Conservation (phyloP, 2,888 invertebrate species). For the Zootermopsis nevadensis region DNA sequence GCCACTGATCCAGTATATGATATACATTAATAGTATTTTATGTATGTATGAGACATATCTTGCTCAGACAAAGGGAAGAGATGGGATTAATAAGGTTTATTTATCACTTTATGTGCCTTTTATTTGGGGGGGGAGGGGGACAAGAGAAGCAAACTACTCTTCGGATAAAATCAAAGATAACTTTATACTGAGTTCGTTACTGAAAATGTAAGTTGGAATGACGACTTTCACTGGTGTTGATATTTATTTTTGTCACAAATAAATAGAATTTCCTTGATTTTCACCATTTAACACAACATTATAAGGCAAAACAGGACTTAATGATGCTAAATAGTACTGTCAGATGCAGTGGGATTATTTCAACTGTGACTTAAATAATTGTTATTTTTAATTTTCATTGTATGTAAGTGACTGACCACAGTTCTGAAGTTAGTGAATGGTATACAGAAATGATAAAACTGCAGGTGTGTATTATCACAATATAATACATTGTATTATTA, state of each 20-base stretch:
- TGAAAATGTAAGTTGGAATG: background rate
- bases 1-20: background rate
- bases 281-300: background rate
- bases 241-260: constrained; percentile 11
- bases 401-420: constrained; percentile 20
- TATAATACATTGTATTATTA: constrained; percentile 14
- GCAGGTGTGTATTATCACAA: constrained; percentile 6
- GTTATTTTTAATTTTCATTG: constrained; percentile 26
- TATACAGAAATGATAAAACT: constrained; percentile 17
- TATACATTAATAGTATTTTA: constrained; percentile 38
- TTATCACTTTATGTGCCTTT: constrained; percentile 48
- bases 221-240: background rate
- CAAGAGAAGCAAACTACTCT: constrained; percentile 16
- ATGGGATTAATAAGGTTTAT: constrained; percentile 36
- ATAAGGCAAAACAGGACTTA: background rate
- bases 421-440: constrained; percentile 25
- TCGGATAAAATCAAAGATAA: background rate
- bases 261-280: background rate
- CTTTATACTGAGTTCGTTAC: background rate
- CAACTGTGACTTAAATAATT: background rate
- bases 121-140: constrained; percentile 33
- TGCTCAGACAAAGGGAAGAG: constrained; percentile 36
- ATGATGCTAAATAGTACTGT: background rate
- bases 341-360: background rate
- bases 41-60: constrained; percentile 45